phyloP scores from a whole-genome alignment of 2,888 invertebrate genomes.

The Tyria jacobaeae region DNA sequence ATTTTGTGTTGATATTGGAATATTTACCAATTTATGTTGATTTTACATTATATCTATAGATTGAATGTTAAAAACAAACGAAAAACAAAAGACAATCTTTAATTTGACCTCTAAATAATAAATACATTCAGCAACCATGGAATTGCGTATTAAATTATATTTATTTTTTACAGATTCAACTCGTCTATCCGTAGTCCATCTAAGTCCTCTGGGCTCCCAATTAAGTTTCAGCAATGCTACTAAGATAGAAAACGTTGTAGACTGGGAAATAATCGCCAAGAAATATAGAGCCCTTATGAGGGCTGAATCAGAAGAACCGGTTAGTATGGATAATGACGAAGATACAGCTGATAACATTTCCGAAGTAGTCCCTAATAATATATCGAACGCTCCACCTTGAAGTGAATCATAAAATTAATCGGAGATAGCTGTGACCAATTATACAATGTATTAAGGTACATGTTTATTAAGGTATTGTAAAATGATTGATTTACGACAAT shows the following conservation, averaged over 20 bases:
- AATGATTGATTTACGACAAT: too few species aligned
- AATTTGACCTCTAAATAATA: too few species aligned
- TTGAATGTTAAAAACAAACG: too few species aligned
- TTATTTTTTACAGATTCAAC: slow-evolving; percentile 87
- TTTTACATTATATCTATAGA: too few species aligned
- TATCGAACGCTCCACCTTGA: slow-evolving; percentile 77
- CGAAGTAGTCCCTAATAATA: slow-evolving; percentile 77
- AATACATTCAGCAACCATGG: too few species aligned
- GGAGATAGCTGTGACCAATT: slow-evolving; percentile 36
- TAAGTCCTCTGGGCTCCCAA: slow-evolving; percentile 94
- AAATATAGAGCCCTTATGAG: slow-evolving; percentile 92
- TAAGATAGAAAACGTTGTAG: slow-evolving; percentile 95
- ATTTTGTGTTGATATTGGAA: too few species aligned
- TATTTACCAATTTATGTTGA: too few species aligned
- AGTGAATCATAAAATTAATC: slow-evolving; percentile 5
- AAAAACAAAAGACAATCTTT: too few species aligned
- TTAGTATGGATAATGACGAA: slow-evolving; percentile 72
- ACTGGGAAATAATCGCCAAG: slow-evolving; percentile 96
- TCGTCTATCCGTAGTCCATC: slow-evolving; percentile 92
- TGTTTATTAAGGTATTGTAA: too few species aligned
- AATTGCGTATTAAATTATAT: background rate
- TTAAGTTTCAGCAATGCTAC: slow-evolving; percentile 92
- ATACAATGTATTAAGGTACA: slow-evolving; percentile 25
- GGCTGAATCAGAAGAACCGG: slow-evolving; percentile 76
- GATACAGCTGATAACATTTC: slow-evolving; percentile 78